Percentiles rank a stretch among this genome's conserved stretches.
Evolutionary conservation across 1,140 invertebrate genomes (phyloP).

Genomic region (Planococcus citri): DNA sequence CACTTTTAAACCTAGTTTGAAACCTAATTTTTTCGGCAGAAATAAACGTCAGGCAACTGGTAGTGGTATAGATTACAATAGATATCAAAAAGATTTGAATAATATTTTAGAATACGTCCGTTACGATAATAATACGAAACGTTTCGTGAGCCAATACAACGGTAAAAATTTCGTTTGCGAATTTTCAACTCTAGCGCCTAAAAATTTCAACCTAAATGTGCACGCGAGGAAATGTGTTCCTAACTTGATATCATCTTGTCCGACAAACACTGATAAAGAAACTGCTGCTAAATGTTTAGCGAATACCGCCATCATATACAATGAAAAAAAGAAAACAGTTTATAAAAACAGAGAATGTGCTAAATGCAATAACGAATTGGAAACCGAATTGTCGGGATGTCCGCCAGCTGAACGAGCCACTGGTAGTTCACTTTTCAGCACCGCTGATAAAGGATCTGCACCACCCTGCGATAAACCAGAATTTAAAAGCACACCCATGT

Average conservation of each 20-base stretch:
- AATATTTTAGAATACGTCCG: neutral
- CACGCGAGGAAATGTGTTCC: slow-evolving; percentile 29
- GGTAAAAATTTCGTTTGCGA: neutral
- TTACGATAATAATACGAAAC: neutral
- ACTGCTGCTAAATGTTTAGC: slow-evolving; percentile 32
- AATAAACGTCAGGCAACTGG: neutral
- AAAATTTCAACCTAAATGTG: slow-evolving; percentile 18
- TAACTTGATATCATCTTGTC: slow-evolving; percentile 31
- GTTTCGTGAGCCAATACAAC: neutral
- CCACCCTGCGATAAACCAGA: neutral
- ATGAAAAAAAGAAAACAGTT: slow-evolving; percentile 27
- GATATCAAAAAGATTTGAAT: neutral
- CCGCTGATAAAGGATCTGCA: neutral
- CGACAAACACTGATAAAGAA: slow-evolving; percentile 31
- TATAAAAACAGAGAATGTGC: slow-evolving; percentile 47
- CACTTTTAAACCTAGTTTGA: no score
- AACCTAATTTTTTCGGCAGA: no score
- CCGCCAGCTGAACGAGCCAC: neutral
- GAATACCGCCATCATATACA: slow-evolving; percentile 37
- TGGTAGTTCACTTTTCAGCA: neutral
- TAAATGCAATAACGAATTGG: slow-evolving; percentile 38
- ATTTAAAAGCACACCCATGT: neutral
- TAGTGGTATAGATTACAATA: neutral
- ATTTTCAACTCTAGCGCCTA: slow-evolving; percentile 26
- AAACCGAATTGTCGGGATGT: slow-evolving; percentile 29